Evolutionary conservation across 2,888 invertebrate genomes (phyloP), one percentile per base, ranked within the genome.

Genomic region (Drosophila robusta): DNA sequence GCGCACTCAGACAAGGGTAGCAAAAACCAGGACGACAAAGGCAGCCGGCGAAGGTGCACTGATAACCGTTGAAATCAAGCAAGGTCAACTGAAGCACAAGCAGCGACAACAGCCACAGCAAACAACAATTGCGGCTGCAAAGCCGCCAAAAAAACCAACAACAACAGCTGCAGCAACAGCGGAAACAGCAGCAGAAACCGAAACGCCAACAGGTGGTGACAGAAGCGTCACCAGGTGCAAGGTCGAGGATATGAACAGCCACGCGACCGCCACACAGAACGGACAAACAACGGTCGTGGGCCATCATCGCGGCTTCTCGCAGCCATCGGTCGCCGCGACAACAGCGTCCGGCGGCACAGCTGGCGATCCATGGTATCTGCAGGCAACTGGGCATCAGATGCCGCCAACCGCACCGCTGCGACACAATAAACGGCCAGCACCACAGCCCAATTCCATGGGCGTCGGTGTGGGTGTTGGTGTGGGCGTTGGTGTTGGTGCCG

Each of bases 281-380:
- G 92, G 92, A 78, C 92, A 92, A 89, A 91, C 92, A 81, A 91
- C 92, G 61, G 91, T 92, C 71, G 92, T 92, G 66, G 92, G 92
- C 75, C 92, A 92, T 90, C 92, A 92, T 90, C 92, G 92, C 68
- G 92, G 92, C 67, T 92, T 91, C 79, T 92, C 92, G 57, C 92
- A 92, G 75, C 92, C 92, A 65, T 91, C 92, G 69, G 91, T 91
- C 55, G 85, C 89, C 22, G 74, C 81, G 5, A 67, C 78, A 39
- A 42, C 68, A 38, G 73, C 81, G 41, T 46, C 90, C 62, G 85
- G 90, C 58, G 90, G 87, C 74, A 91, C 90, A 66, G 87, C 91
- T 38, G 91, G 92, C 62, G 92, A 92, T 91, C 92, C 92, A 92
- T 92, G 93, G 93, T 92, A 91, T 89, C 87, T 92, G 71, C 92